Conservation (phyloP, 2,888 invertebrate species). For the Miltochrista miniata region DNA sequence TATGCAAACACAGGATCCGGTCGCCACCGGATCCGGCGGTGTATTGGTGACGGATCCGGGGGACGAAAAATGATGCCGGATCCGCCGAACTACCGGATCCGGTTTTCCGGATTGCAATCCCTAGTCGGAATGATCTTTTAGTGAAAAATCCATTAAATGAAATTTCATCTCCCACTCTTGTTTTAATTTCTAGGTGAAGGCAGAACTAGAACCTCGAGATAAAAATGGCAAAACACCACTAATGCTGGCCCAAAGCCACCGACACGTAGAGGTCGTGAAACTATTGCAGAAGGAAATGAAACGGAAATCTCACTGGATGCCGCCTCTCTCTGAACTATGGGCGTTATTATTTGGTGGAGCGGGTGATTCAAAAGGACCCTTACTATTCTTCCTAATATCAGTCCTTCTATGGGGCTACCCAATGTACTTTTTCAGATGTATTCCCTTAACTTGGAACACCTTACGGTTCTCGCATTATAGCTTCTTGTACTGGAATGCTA, state of each 20-base stretch:
- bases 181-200: constrained; percentile 86
- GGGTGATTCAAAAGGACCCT: constrained; percentile 94
- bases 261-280: constrained; percentile 93
- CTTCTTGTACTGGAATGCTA: constrained; percentile 94
- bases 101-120: too few species aligned
- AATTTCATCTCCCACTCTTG: too few species aligned
- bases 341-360: constrained; percentile 95
- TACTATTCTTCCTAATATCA: constrained; percentile 93
- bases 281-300: constrained; percentile 92
- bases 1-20: too few species aligned
- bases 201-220: constrained; percentile 93
- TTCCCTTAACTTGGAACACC: constrained; percentile 95
- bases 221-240: constrained; percentile 97
- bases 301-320: constrained; percentile 92
- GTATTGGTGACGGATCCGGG: too few species aligned
- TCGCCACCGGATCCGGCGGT: too few species aligned
- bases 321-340: constrained; percentile 94
- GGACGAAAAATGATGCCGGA: too few species aligned
- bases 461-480: constrained; percentile 93
- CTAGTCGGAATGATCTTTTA: too few species aligned
- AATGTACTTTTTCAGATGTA: constrained; percentile 95
- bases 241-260: constrained; percentile 94
- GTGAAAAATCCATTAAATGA: too few species aligned
- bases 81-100: too few species aligned
- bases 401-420: constrained; percentile 96